These are phyloP conservation scores for Brachyrhaphis roseni DNA, from an alignment of 2,797 vertebrate species.

Conservation along the genomic window DNA sequence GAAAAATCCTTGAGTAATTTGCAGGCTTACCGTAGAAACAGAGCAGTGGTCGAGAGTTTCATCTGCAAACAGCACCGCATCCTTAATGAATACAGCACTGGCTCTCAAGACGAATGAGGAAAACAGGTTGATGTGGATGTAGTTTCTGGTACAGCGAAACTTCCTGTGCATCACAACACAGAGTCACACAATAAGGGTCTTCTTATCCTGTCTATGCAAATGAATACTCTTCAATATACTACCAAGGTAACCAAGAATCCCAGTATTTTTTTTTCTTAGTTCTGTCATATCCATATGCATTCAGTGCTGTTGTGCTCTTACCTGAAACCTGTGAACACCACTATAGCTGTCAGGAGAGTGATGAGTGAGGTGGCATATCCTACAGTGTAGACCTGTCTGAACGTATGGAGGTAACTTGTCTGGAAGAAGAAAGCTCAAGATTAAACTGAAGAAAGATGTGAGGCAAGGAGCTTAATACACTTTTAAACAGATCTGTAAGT, in stretches of 20 bases:
- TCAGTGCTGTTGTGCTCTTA: conserved; percentile 39
- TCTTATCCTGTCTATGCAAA: conserved; percentile 5
- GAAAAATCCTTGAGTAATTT: conserved; percentile 7
- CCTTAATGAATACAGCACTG: conserved; percentile 89
- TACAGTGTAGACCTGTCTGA: conserved; percentile 84
- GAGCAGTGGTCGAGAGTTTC: conserved; percentile 89
- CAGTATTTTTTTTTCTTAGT: not conserved
- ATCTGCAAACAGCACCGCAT: conserved; percentile 87
- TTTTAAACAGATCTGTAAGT: not conserved
- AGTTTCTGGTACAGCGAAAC: conserved; percentile 91
- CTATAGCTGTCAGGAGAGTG: conserved; percentile 82
- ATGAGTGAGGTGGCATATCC: conserved; percentile 84
- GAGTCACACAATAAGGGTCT: not conserved
- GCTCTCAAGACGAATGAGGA: conserved; percentile 89
- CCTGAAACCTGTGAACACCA: conserved; percentile 83
- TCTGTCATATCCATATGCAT: conserved; percentile 6
- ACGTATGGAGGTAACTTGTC: conserved; percentile 85
- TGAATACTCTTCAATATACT: not conserved
- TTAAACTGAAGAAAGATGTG: not conserved
- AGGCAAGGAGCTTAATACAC: not conserved
- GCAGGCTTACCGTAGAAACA: conserved; percentile 84
- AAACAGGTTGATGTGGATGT: conserved; percentile 93
- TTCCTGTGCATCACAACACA: conserved; percentile 73
- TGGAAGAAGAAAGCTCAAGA: conserved; percentile 47
- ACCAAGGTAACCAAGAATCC: not conserved